phyloP scores from a whole-genome alignment of 2,888 invertebrate genomes.

The Cepaea hortensis region DNA sequence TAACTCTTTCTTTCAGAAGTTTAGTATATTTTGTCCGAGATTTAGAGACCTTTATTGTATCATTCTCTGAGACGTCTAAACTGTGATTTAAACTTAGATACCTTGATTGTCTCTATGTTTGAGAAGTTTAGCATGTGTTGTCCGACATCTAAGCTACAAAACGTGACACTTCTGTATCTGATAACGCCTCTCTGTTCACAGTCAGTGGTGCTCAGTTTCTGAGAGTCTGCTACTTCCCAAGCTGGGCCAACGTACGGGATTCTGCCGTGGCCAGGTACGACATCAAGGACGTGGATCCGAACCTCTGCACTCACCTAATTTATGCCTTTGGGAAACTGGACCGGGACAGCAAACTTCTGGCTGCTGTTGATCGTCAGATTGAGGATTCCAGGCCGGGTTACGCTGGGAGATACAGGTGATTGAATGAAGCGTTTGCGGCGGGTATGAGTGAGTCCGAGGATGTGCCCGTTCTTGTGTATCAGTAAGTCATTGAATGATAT shows the following conservation, averaged over 20 bases:
- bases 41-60: no score
- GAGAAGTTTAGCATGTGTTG: no score
- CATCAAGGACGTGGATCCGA: conserved; percentile 41
- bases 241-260: conserved; percentile 39
- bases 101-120: no score
- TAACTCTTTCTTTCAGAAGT: no score
- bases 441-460: no score
- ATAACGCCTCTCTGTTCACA: neutral
- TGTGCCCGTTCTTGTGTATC: no score
- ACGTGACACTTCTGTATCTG: neutral
- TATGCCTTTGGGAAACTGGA: conserved; percentile 50
- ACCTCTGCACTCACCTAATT: conserved; percentile 48
- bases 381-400: conserved; percentile 36
- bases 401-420: conserved; percentile 37
- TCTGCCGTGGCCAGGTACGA: conserved; percentile 33
- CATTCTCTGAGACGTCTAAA: no score
- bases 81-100: no score
- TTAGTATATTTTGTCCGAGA: no score
- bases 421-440: neutral
- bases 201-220: conserved; percentile 29
- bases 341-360: conserved; percentile 25
- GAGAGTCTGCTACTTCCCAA: conserved; percentile 50
- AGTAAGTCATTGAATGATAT: neutral
- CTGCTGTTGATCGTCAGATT: neutral
- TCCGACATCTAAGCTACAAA: neutral